Evolutionary conservation across 2,888 invertebrate species (phyloP), one percentile per base, ranked within the genome.

Genomic region (Leucoptera coffeella): DNA sequence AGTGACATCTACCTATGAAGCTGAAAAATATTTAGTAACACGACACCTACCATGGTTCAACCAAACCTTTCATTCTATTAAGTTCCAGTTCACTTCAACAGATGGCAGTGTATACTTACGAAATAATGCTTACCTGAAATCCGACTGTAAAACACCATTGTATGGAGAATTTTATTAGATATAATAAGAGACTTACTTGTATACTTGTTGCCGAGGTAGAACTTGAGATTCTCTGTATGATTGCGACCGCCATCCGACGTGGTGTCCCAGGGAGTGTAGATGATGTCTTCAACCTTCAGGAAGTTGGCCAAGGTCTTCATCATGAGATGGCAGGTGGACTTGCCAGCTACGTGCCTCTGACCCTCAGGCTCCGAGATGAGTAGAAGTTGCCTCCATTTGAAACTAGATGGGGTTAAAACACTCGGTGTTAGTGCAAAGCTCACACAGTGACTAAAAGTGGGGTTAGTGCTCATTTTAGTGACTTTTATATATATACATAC

Each of bases 101-200:
- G n/a, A n/a, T n/a, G n/a, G n/a, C n/a, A n/a, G n/a, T n/a, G n/a
- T n/a, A n/a, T n/a, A n/a, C n/a, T n/a, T n/a, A n/a, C n/a, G n/a
- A n/a, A n/a, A n/a, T n/a, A n/a, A n/a, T n/a, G n/a, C n/a, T n/a
- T n/a, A n/a, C n/a, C n/a, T n/a, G n/a, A n/a, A n/a, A n/a, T n/a
- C n/a, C n/a, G n/a, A n/a, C n/a, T n/a, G n/a, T n/a, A n/a, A n/a
- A n/a, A n/a, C n/a, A n/a, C n/a, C n/a, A n/a, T n/a, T n/a, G n/a
- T n/a, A n/a, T n/a, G n/a, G n/a, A n/a, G n/a, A n/a, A n/a, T n/a
- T n/a, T n/a, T n/a, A n/a, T n/a, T n/a, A n/a, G n/a, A n/a, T n/a
- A n/a, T n/a, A n/a, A n/a, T n/a, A n/a, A n/a, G n/a, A n/a, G n/a
- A 75, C 82, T 80, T 74, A 85, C 85, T 78, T 73, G 79, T 76